A percentile compares a stretch with the other conserved stretches of the same genome.
phyloP scores from a whole-genome alignment of 2,888 invertebrate species.

The Eustalomyia histrio region DNA sequence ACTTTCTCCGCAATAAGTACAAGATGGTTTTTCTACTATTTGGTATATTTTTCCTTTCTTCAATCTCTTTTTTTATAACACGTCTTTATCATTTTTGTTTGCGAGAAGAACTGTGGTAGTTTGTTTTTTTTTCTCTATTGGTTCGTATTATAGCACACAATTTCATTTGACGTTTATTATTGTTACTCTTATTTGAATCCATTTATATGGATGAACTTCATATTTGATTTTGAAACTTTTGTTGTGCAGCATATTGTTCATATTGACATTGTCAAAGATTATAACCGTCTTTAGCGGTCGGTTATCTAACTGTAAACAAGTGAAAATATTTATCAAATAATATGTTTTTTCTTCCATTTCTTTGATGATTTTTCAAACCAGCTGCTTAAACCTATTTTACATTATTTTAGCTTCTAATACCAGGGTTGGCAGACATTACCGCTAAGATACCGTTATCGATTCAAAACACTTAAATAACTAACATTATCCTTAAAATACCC shows the following conservation, averaged over 20 bases:
- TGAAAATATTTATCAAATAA: conserved; percentile 38
- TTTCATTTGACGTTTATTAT: conserved; percentile 26
- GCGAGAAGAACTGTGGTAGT: conserved; percentile 1
- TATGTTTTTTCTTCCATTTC: too few relatives aligned
- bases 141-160: conserved; percentile 19
- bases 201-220: conserved; percentile 35
- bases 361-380: too few relatives aligned
- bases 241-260: conserved; percentile 8
- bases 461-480: too few relatives aligned
- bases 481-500: too few relatives aligned
- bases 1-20: conserved; percentile 18
- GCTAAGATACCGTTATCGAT: too few relatives aligned
- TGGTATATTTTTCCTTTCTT: not conserved
- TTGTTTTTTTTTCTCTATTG: conserved; percentile 11
- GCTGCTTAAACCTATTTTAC: too few relatives aligned
- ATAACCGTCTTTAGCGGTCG: conserved; percentile 16
- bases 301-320: conserved; percentile 65
- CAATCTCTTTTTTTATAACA: not conserved
- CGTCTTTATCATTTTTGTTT: not conserved
- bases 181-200: conserved; percentile 32
- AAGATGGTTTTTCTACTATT: conserved; percentile 10
- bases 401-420: too few relatives aligned
- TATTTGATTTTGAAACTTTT: conserved; percentile 5
- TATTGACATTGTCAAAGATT: conserved; percentile 12
- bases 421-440: too few relatives aligned